Base-by-base conservation (phyloP, 2,797 vertebrate genomes). In the Dendrocincla tyrannina region DNA sequence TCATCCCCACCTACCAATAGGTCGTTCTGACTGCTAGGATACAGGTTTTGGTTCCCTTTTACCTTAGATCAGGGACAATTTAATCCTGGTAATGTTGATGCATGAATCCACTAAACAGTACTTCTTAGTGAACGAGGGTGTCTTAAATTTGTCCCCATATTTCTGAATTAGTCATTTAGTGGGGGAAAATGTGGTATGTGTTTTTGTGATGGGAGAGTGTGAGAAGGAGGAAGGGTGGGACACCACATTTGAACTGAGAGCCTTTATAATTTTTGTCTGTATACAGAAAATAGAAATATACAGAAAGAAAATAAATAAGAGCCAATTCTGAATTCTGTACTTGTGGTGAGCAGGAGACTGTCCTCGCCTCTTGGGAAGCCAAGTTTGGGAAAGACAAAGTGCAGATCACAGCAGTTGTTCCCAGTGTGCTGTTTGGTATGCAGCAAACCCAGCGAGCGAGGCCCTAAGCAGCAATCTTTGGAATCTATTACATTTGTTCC, bases 401-500 rank as follows among this genome's bases (percentile, higher is more conserved):
- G 44, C 53, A 88, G 68, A 91, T 92, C 68, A 37, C 62, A 92
- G 78, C 58, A 74, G 58, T 64, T 75, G 50, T 56, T 91, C 55
- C 60, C 50, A 69, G 44, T 2, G 74, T 86, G 73, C 77, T 94
- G 44, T 86, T 97, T 96, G 91, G 41, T 66, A 87, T 95, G 70
- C 93, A 64, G 78, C 1, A 1, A 91, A 89, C 91, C 88, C 75
- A 50, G 77, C 7, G 0, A 24, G 5, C 22, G 49, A 41, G 55
- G 52, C 67, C 62, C 69, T 58, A 25, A 88, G 90, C 83, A 93
- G 81, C 75, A 79, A 9, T 93, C 78, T 76, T 69, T 86, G 63
- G 87, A 93, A 96, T 94, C 91, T 89, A 56, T 95, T 95, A n/a
- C 47, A 93, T 89, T 85, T 95, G 67, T 88, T 94, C 70, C 82